Conservation (phyloP, 2,888 invertebrate species). For the Acanthoscelides obtectus region DNA sequence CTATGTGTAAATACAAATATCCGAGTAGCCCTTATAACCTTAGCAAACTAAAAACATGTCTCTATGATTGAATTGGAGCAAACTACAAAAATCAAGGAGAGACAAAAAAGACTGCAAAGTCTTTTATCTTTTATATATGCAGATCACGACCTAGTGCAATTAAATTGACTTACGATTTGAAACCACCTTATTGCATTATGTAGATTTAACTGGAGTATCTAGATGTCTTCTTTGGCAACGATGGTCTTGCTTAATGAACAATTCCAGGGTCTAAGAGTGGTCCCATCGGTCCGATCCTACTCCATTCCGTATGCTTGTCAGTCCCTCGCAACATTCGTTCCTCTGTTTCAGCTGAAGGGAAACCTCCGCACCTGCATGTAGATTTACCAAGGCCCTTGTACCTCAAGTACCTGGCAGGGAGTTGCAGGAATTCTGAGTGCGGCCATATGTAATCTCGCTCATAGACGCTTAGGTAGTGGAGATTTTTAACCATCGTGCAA, state of each 20-base stretch:
- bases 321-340: background rate
- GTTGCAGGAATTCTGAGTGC: slow-evolving; percentile 40
- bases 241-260: background rate
- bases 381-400: background rate
- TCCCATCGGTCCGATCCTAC: slow-evolving; percentile 55
- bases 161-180: no score
- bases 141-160: no score
- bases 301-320: slow-evolving; percentile 36
- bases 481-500: slow-evolving; percentile 54
- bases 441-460: slow-evolving; percentile 63
- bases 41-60: no score
- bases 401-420: background rate
- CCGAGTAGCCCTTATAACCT: no score
- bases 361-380: background rate
- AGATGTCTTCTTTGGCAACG: no score
- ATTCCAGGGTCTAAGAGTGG: slow-evolving; percentile 59
- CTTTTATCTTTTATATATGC: no score
- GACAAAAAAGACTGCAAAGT: no score
- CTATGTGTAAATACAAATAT: no score
- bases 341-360: background rate
- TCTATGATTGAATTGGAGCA: no score
- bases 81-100: no score
- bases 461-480: slow-evolving; percentile 60
- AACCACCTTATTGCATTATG: no score
- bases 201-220: no score